phyloP scores from a whole-genome alignment of 2,888 invertebrate species.

The Elysia crispata region DNA sequence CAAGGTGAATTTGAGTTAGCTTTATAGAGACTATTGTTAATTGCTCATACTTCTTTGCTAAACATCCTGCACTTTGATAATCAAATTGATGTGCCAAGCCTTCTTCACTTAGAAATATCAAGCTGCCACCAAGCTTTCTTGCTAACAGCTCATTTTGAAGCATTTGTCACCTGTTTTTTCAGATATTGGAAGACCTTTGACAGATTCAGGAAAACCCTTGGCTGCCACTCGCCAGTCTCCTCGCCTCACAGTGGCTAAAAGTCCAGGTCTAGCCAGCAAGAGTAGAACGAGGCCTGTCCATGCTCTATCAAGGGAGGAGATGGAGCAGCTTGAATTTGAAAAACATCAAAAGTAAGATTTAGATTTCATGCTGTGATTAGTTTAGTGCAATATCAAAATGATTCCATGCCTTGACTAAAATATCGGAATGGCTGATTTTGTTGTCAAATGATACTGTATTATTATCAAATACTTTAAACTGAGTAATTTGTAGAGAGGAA shows the following conservation, averaged over 20 bases:
- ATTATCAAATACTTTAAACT: too few species aligned
- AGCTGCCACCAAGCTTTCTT: neutral
- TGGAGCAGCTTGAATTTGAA: slow-evolving; percentile 82
- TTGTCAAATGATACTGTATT: too few species aligned
- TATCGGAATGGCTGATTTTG: too few species aligned
- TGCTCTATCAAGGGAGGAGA: slow-evolving; percentile 81
- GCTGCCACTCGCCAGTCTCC: slow-evolving; percentile 42
- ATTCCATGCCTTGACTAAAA: too few species aligned
- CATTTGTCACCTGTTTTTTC: neutral
- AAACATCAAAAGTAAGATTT: slow-evolving; percentile 81
- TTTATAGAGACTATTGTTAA: too few species aligned
- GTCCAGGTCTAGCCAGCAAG: slow-evolving; percentile 79
- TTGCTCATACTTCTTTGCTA: too few species aligned
- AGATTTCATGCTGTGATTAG: too few species aligned
- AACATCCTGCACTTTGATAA: too few species aligned
- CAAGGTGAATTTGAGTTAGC: too few species aligned
- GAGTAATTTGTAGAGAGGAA: too few species aligned
- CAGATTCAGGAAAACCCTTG: neutral
- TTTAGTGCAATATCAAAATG: too few species aligned
- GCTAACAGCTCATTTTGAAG: neutral
- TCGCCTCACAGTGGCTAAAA: slow-evolving; percentile 71
- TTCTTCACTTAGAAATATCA: neutral
- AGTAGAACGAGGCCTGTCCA: slow-evolving; percentile 80
- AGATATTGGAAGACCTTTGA: neutral
- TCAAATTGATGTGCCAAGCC: too few species aligned